phyloP scores from a whole-genome alignment of 1,140 invertebrate species.

The Lepidurus packardi region DNA sequence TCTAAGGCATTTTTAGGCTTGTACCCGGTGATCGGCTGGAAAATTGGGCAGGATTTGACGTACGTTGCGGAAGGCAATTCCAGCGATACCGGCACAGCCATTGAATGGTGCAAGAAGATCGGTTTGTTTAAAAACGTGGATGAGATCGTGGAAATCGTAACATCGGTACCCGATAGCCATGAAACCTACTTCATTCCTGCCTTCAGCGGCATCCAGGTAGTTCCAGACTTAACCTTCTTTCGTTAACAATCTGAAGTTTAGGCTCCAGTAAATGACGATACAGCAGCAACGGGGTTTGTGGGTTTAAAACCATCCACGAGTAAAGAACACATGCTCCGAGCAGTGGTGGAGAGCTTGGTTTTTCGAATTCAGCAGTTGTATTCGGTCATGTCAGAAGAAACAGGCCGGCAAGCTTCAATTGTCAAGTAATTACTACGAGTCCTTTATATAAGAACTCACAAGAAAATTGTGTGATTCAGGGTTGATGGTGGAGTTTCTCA shows the following conservation, averaged over 20 bases:
- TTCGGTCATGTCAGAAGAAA: slow-evolving; percentile 60
- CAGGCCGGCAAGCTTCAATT: slow-evolving; percentile 51
- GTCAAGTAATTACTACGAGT: slow-evolving; percentile 53
- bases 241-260: slow-evolving; percentile 44
- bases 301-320: slow-evolving; percentile 73
- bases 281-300: slow-evolving; percentile 73
- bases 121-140: slow-evolving; percentile 64
- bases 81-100: slow-evolving; percentile 77
- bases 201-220: slow-evolving; percentile 81
- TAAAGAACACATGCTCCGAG: slow-evolving; percentile 70
- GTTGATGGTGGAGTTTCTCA: slow-evolving; percentile 87
- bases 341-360: slow-evolving; percentile 79
- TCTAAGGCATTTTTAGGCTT: slow-evolving; percentile 52
- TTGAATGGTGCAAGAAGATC: slow-evolving; percentile 75
- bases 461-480: slow-evolving; percentile 49
- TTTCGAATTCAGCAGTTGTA: slow-evolving; percentile 75
- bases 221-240: slow-evolving; percentile 34
- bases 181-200: slow-evolving; percentile 87
- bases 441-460: slow-evolving; percentile 7
- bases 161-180: slow-evolving; percentile 63
- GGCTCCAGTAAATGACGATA: slow-evolving; percentile 81
- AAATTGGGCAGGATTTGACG: slow-evolving; percentile 52
- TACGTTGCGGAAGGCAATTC: slow-evolving; percentile 79
- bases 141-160: slow-evolving; percentile 64
- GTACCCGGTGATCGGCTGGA: slow-evolving; percentile 82